These are phyloP conservation scores for Poecilia picta DNA, from an alignment of 2,797 vertebrate species.

Conservation along the genomic window DNA sequence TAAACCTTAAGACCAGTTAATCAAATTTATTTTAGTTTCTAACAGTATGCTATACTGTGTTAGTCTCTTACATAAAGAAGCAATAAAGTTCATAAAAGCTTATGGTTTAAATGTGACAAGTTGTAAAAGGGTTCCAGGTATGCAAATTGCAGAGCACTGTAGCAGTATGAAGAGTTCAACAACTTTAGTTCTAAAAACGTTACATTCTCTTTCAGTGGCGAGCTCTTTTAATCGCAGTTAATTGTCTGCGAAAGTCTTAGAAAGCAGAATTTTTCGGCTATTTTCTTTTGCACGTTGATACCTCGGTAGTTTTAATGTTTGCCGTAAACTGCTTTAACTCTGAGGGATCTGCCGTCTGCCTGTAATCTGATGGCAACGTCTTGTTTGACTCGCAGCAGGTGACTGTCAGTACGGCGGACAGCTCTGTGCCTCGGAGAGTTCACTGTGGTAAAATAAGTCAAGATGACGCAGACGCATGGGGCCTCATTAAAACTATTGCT, in stretches of 20 bases:
- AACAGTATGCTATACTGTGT: background rate
- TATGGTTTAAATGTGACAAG: background rate
- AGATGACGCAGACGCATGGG: conserved; percentile 42
- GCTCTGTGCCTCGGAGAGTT: conserved; percentile 53
- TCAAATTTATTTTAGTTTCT: background rate
- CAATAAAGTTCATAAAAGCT: background rate
- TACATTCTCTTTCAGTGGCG: conserved; percentile 1
- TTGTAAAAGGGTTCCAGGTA: background rate
- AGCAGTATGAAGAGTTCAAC: background rate
- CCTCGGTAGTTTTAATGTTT: conserved; percentile 16
- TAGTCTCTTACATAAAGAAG: background rate
- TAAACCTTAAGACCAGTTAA: background rate
- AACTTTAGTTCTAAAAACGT: conserved; percentile 1
- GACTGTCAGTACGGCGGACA: conserved; percentile 62
- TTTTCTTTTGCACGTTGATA: conserved; percentile 16
- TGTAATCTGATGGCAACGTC: conserved; percentile 26
- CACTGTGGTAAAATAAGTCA: conserved; percentile 32
- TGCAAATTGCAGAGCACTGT: background rate
- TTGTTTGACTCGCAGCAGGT: conserved; percentile 67
- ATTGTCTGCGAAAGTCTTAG: background rate
- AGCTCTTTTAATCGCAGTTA: background rate
- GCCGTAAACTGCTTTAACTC: conserved; percentile 23
- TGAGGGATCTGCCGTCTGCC: conserved; percentile 33
- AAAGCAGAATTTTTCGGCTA: conserved; percentile 16
- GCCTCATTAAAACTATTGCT: conserved; percentile 61